phyloP scores from a whole-genome alignment of 1,140 invertebrate species.

The Drosophila sturtevanti region DNA sequence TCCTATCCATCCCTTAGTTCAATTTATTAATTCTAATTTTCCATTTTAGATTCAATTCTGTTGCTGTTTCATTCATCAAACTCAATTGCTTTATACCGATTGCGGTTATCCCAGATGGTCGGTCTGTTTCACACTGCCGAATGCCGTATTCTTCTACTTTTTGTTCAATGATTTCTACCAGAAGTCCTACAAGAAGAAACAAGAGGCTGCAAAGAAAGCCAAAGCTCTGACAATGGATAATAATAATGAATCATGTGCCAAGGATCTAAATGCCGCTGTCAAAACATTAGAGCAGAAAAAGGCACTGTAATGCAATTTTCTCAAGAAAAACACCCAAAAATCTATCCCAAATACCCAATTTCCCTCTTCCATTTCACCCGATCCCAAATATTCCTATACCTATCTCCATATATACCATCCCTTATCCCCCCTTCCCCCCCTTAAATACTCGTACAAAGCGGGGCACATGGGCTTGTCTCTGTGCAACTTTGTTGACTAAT shows the following conservation, averaged over 20 bases:
- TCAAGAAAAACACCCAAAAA: neutral
- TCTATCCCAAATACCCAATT: neutral
- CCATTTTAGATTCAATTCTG: conserved; percentile 89
- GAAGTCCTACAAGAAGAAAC: conserved; percentile 86
- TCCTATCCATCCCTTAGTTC: neutral
- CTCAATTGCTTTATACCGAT: conserved; percentile 92
- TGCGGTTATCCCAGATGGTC: conserved; percentile 92
- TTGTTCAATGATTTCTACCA: conserved; percentile 91
- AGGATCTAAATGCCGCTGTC: conserved; percentile 65
- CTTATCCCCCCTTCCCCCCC: conserved; percentile 18
- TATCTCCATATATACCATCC: too few species aligned
- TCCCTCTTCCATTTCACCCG: neutral
- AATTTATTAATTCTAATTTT: neutral
- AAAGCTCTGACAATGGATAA: conserved; percentile 56
- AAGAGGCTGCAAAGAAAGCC: conserved; percentile 50
- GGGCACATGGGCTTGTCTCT: conserved; percentile 52
- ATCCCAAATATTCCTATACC: neutral
- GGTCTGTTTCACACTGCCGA: conserved; percentile 89
- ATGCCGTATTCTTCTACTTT: conserved; percentile 91
- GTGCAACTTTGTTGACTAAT: conserved; percentile 81
- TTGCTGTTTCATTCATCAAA: conserved; percentile 89
- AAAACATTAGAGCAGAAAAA: conserved; percentile 53
- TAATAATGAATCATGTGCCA: conserved; percentile 71
- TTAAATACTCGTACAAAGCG: conserved; percentile 69
- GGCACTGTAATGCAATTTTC: conserved; percentile 48